phyloP scores from a whole-genome alignment of 1,140 invertebrate genomes.

The Ctenoplectra terminalis region DNA sequence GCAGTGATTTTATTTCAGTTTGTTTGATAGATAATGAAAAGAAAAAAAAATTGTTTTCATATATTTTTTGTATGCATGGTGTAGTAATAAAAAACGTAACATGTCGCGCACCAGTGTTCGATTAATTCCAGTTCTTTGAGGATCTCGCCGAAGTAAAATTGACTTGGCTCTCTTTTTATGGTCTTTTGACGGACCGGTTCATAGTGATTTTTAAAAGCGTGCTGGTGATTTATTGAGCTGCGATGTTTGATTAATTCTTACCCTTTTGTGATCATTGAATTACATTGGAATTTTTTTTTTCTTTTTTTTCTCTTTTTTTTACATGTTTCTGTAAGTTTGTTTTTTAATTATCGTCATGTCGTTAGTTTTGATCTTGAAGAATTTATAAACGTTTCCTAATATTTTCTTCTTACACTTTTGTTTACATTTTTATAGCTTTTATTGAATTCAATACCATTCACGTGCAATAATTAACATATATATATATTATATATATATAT shows the following conservation, averaged over 20 bases:
- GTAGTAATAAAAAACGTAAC: neutral
- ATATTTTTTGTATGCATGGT: neutral
- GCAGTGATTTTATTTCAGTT: neutral
- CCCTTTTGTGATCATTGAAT: neutral
- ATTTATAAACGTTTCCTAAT: too few species aligned
- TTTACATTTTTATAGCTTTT: too few species aligned
- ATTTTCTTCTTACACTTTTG: too few species aligned
- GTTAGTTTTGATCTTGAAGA: neutral
- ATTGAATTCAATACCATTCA: too few species aligned
- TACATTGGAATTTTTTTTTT: neutral
- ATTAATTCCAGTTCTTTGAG: neutral
- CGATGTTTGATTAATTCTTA: neutral
- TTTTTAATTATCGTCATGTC: neutral
- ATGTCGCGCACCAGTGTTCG: neutral
- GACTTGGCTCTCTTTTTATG: neutral
- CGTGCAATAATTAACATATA: too few species aligned
- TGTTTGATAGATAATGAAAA: too few species aligned
- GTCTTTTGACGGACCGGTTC: neutral
- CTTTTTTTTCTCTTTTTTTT: neutral
- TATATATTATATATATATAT: too few species aligned
- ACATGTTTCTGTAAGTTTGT: too few species aligned
- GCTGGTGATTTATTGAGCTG: neutral
- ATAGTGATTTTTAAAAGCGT: slow-evolving; percentile 11
- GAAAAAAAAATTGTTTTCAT: neutral
- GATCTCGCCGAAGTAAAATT: neutral